Evolutionary conservation across 2,888 invertebrate genomes (phyloP), one percentile per base, ranked within the genome.

Genomic region (Linnaemya tessellans): DNA sequence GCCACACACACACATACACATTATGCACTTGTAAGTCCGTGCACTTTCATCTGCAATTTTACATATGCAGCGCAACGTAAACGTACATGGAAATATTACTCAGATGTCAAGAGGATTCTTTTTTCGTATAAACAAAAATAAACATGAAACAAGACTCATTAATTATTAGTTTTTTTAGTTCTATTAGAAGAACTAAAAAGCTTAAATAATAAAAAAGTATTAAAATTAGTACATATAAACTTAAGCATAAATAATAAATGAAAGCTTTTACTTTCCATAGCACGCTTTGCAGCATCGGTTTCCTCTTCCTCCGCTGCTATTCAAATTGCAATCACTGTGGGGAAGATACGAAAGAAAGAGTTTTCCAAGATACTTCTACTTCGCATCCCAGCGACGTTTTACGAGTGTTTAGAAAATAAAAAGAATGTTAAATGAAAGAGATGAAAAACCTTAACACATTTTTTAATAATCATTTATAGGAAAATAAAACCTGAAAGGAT

Each of bases 371-470:
- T 20, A 46, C 56, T 67, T 49, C 49, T 64, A 70, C 74, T 38
- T 70, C 22, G 10, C n/a, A 38, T 65, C 35, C 20, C 30, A 41
- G n/a, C 60, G 68, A 62, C 25, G 25, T 25, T 51, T 64, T 68
- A 54, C n/a, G n/a, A n/a, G n/a, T n/a, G n/a, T 54, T 68, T 38
- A n/a, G 1, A n/a, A n/a, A n/a, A n/a, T n/a, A 73, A 49, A 73
- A 73, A 30, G 15, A 43, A 75, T 54, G 38, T 41, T 25, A 41
- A 56, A 77, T 35, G 51, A n/a, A 71, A 62, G 54, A 80, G 18
- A 67, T 25, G 67, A 38, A 81, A 81, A 82, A 71, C 56, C 77
- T 78, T 71, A 77, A 73, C 71, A 73, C 58, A 78, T 65, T 78
- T 71, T 60, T 56, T 77, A 73, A 74, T 74, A 78, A 65, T 83